Evolutionary conservation across 2,888 invertebrate species (phyloP), one percentile per base, ranked within the genome.

Genomic region (Latheticus oryzae): DNA sequence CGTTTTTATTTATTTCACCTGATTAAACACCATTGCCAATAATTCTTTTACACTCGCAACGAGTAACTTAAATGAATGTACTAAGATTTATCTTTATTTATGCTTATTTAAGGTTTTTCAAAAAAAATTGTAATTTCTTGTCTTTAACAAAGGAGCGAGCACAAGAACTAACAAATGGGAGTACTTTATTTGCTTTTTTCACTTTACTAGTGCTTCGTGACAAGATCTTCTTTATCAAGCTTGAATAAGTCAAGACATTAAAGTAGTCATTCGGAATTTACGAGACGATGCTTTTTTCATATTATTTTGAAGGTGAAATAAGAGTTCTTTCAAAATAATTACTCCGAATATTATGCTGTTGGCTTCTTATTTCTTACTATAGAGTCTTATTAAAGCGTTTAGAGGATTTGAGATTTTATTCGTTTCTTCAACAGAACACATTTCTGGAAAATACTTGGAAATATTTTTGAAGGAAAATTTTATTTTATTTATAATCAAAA

Each of bases 161-260:
- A 35, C n/a, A n/a, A 23, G 26, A 42, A 13, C 13, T 7, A n/a
- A 42, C 26, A 13, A 42, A 26, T 42, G 24, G 11, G 16, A 15
- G n/a, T 5, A 23, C 42, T 26, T 42, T 42, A 42, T 42, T 19
- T 42, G 42, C 16, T 40, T 11, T 37, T 37, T 42, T 28, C 1
- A 5, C 1, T 42, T 26, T 40, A 40, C 40, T n/a, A 23, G 19
- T 4, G 23, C 12, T 42, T 11, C 23, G 26, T 26, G 42, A 16
- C 42, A 23, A 23, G 40, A 5, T 11, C 40, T 40, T 40, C 11
- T 37, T 37, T 37, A 23, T 40, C 40, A 40, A 40, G 40, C 40
- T 21, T 13, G 23, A 40, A 40, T 40, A 23, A 40, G 40, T 40
- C 12, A 24, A 40, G 21, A 17, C 21, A 8, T 13, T 17, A 19